These are phyloP conservation scores for Alligator mississippiensis DNA, from an alignment of 2,113 vertebrate genomes.

Conservation along the genomic window DNA sequence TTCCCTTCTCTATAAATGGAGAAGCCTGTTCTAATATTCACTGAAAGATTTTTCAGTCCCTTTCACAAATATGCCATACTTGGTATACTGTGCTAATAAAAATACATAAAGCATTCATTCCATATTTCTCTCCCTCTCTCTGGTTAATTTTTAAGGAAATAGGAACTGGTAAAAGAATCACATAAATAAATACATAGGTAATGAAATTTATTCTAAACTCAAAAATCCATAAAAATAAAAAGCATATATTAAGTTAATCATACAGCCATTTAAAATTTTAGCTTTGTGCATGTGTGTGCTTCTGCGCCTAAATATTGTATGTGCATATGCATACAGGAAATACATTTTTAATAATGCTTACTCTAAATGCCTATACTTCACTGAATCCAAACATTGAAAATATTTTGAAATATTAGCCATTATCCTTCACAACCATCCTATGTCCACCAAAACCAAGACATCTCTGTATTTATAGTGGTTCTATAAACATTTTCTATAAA, in stretches of 20 bases:
- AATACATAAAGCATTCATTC: neutral
- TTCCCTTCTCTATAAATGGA: neutral
- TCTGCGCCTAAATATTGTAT: no score
- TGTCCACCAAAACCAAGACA: rapidly evolving
- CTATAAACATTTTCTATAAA: neutral
- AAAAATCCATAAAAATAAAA: neutral
- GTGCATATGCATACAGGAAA: no score
- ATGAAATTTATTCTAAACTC: neutral
- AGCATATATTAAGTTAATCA: neutral
- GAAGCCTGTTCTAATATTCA: neutral
- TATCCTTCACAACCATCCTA: neutral
- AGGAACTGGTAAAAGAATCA: neutral
- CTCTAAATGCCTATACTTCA: neutral
- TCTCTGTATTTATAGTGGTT: neutral
- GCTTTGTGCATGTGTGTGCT: neutral
- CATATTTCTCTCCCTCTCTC: neutral
- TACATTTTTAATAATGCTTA: no score
- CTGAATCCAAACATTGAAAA: neutral
- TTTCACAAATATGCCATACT: neutral
- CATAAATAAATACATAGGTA: neutral
- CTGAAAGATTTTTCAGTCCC: neutral
- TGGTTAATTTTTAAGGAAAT: neutral
- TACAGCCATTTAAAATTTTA: neutral
- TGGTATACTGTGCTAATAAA: neutral
- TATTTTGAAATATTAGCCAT: neutral